These are phyloP conservation scores for Misgurnus anguillicaudatus DNA, from an alignment of 2,113 vertebrate species.

Conservation along the genomic window DNA sequence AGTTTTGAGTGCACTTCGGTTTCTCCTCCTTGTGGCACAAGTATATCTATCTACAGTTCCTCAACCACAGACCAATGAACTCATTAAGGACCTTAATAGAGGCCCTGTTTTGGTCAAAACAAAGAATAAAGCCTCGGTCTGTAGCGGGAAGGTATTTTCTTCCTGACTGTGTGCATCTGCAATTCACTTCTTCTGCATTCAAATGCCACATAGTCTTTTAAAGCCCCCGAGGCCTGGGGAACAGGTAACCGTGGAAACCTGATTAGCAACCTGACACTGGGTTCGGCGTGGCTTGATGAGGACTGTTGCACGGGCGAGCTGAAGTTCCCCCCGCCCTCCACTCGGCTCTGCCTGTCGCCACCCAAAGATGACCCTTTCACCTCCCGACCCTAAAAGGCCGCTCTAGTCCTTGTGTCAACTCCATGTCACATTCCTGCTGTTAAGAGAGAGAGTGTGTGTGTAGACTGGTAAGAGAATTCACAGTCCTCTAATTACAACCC, in stretches of 20 bases:
- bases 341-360: slow-evolving; percentile 46
- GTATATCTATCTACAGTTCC: slow-evolving; percentile 17
- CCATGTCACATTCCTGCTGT: slow-evolving; percentile 63
- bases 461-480: slow-evolving; percentile 55
- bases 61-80: neutral
- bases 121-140: slow-evolving; percentile 18
- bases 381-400: slow-evolving; percentile 50
- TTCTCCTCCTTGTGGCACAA: slow-evolving; percentile 13
- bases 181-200: slow-evolving; percentile 37
- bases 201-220: slow-evolving; percentile 43
- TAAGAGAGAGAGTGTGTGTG: slow-evolving; percentile 44
- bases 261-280: slow-evolving; percentile 54
- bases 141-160: slow-evolving; percentile 18
- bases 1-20: slow-evolving; percentile 18
- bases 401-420: slow-evolving; percentile 55
- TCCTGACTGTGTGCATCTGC: slow-evolving; percentile 31
- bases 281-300: slow-evolving; percentile 45
- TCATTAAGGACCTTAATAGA: slow-evolving; percentile 38
- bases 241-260: slow-evolving; percentile 54
- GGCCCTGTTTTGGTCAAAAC: slow-evolving; percentile 31
- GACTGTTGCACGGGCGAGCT: slow-evolving; percentile 47
- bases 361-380: slow-evolving; percentile 45
- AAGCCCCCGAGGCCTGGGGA: slow-evolving; percentile 32
- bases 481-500: slow-evolving; percentile 58
- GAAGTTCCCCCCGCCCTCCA: slow-evolving; percentile 35